Percentiles rank a stretch among this genome's conserved stretches.
Evolutionary conservation across 2,797 vertebrate species (phyloP).

Genomic region (Argentina silus): DNA sequence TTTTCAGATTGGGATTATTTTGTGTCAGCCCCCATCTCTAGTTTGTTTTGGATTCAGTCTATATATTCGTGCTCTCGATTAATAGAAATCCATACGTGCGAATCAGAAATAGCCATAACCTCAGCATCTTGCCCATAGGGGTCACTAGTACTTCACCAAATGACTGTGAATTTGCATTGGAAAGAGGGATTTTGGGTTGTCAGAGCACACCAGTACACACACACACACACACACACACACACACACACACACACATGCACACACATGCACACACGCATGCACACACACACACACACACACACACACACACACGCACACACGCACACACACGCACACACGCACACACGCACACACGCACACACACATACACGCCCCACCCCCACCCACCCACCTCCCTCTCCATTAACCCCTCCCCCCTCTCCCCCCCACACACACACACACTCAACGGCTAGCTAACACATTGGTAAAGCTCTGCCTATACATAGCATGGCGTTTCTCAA

Average conservation of each 20-base stretch:
- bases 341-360: neutral
- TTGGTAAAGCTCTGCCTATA: slow-evolving; percentile 48
- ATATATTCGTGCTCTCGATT: neutral
- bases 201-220: slow-evolving; percentile 36
- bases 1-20: slow-evolving; percentile 15
- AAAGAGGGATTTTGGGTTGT: slow-evolving; percentile 49
- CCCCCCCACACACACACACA: slow-evolving; percentile 35
- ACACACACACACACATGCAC: neutral
- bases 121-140: slow-evolving; percentile 90
- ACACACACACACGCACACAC: slow-evolving; percentile 19
- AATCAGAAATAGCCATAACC: slow-evolving; percentile 58
- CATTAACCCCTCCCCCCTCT: neutral
- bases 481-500: slow-evolving; percentile 46
- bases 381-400: neutral
- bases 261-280: neutral
- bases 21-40: neutral
- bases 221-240: slow-evolving; percentile 1
- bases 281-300: slow-evolving; percentile 15
- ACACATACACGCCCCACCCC: slow-evolving; percentile 25
- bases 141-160: slow-evolving; percentile 94
- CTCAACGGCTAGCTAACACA: slow-evolving; percentile 49
- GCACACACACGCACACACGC: slow-evolving; percentile 7
- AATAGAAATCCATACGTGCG: slow-evolving; percentile 55
- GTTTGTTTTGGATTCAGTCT: slow-evolving; percentile 19
- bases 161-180: slow-evolving; percentile 72